Base-by-base conservation (phyloP, 1,140 invertebrate genomes). In the Zaprionus gabonicus region DNA sequence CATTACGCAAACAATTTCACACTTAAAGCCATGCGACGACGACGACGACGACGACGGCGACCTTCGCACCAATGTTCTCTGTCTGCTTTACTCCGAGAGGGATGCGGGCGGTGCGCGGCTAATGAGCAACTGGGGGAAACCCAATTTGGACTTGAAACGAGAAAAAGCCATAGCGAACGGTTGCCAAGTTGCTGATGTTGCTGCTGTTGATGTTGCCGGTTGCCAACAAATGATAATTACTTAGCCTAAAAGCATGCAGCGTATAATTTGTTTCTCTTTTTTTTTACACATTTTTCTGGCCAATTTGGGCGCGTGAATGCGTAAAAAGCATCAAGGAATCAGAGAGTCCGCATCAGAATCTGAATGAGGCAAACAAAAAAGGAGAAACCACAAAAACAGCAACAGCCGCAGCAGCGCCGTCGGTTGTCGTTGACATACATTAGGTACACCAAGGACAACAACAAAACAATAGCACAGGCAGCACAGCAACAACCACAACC, bases 231-330 rank as follows among this genome's bases (percentile, higher is more conserved):
- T 84, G 57, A 83, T 78, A 81, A 78, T 80, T 78, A 81, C 79
- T 81, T 76, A 76, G 68, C 36, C 74, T 78, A 78, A 84, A 73
- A 87, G 70, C 57, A 82, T 71, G 69, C 63, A 17, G 70, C 74
- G 76, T 67, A 71, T 78, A 63, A 64, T 82, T 63, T 65, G 46
- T 75, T 68, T 72, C 68, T 64, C 10, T 17, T 64, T 85, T 17
- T 51, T 17, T 51, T 41, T 71, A 27, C 71, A 76, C 65, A 68
- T 76, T 51, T 46, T 49, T 49, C 46, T 80, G 79, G 71, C 83
- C 82, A 86, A 87, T 80, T 74, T 80, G 72, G 67, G 69, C 83
- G 83, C 83, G 83, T 87, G 80, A 87, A 86, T 88, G 83, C 83
- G 83, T 86, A 88, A 88, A 86, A 87, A 87, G 80, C 56, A 53